A percentile compares a stretch with the other conserved stretches of the same genome.
phyloP scores from a whole-genome alignment of 1,140 invertebrate species.

The Asobara japonica region DNA sequence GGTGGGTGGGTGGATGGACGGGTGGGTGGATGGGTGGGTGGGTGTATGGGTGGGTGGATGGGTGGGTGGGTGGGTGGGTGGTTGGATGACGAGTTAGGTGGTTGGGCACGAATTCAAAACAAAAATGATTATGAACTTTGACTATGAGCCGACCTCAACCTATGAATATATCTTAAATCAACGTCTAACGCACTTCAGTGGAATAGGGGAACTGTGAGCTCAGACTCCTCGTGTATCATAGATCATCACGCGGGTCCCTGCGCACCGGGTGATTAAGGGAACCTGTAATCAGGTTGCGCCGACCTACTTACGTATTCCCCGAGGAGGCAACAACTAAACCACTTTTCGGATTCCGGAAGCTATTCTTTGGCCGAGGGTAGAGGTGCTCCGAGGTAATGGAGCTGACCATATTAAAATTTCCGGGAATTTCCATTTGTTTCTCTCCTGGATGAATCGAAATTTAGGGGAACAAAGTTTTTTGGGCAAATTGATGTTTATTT shows the following conservation, averaged over 20 bases:
- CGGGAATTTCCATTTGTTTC: not conserved
- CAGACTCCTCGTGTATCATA: constrained; percentile 19
- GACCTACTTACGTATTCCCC: constrained; percentile 31
- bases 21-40: no score
- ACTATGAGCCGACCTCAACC: not conserved
- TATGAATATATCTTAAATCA: constrained; percentile 1
- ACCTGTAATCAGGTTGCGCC: constrained; percentile 35
- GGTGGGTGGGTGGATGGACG: no score
- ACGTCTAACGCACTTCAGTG: not conserved
- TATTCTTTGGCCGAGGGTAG: not conserved
- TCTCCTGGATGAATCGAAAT: not conserved
- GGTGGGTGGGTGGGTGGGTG: not conserved
- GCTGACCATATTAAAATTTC: not conserved
- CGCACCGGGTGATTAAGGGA: constrained; percentile 34
- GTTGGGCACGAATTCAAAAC: no score
- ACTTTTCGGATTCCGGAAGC: constrained; percentile 32
- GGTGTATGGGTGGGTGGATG: not conserved
- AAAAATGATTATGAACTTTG: no score
- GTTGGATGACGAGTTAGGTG: not conserved
- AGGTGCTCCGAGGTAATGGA: not conserved
- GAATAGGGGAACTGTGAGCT: not conserved
- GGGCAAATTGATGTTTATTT: not conserved
- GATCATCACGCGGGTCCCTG: constrained; percentile 20
- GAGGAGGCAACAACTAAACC: not conserved
- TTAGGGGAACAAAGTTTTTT: not conserved